Base-by-base conservation (phyloP, 2,888 invertebrate genomes). In the Gnatocerus cornutus region DNA sequence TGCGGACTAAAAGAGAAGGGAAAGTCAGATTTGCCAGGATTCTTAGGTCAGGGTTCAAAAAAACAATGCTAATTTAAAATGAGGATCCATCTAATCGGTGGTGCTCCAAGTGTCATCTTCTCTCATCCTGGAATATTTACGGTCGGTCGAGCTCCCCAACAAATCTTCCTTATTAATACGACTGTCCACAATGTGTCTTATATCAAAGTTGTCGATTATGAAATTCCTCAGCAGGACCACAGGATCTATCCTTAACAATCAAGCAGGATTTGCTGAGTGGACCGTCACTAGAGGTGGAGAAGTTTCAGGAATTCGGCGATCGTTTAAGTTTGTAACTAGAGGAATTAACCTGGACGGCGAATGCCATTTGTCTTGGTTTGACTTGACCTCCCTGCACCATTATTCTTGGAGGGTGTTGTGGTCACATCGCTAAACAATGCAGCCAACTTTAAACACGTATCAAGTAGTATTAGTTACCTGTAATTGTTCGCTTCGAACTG, bases 301-400 rank as follows among this genome's bases (percentile, higher is more conserved):
- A 70, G 62, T 78, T 79, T 77, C 76, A 75, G 83, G 82, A 82
- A 83, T 82, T 81, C 78, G 80, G 72, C 78, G 81, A 82, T 81
- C 83, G 83, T 81, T 81, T 80, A 70, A 70, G 70, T 70, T 84
- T 83, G 77, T 78, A 83, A 84, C 82, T 82, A 80, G 80, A 80
- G 82, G 83, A 82, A 83, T 84, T 84, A 84, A 84, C 83, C 80
- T 83, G 81, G 83, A 81, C 83, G 79, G 81, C 81, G 81, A 81
- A 83, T 83, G 82, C 84, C 84, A 84, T 84, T 84, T 84, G 83
- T 84, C 84, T 84, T 83, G 84, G 84, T 84, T 83, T 82, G 84
- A 83, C 83, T 83, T 80, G 81, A 82, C 81, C 81, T 78, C 79
- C 77, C 77, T 67, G 72, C 62, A 73, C 82, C 83, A 84, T 84